Evolutionary conservation across 2,113 vertebrate species (phyloP).

Genomic region (Oryctolagus cuniculus): mOryCun1.1 NC_091439.1:60719501-60720000

Average conservation of each 20-base stretch:
- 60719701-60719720: neutral
- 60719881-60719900: neutral
- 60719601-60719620: neutral
- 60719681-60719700: neutral
- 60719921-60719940: neutral
- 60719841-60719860: neutral
- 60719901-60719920: neutral
- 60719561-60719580: neutral
- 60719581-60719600: neutral
- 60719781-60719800: conserved; percentile 3
- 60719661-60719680: conserved; percentile 49
- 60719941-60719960: neutral
- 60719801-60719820: conserved; percentile 1
- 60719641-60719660: neutral
- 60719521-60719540: neutral
- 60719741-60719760: conserved; percentile 59
- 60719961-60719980: neutral
- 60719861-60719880: neutral
- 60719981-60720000: neutral
- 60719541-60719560: neutral
- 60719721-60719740: neutral
- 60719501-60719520: neutral
- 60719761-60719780: conserved; percentile 3
- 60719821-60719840: neutral
- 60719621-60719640: neutral